Conservation (phyloP, 64 coral and sea anemone species). For the Montipora sp. region DNA sequence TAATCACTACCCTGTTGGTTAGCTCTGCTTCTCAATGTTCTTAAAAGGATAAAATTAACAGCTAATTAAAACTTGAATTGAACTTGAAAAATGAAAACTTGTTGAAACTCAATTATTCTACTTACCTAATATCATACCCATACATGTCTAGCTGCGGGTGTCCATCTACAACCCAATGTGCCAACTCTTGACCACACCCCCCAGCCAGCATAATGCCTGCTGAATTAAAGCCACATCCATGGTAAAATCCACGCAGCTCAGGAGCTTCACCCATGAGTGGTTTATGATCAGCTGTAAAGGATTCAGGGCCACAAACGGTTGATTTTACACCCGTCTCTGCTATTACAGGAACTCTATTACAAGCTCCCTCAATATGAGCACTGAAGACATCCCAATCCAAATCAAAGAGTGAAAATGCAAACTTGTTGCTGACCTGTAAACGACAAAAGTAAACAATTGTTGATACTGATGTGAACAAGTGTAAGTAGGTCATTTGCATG, state of each 20-base stretch:
- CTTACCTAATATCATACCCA: slow-evolving; percentile 93
- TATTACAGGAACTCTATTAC: slow-evolving; percentile 89
- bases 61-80: too few relatives aligned
- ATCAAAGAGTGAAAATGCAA: slow-evolving; percentile 97
- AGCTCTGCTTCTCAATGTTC: too few relatives aligned
- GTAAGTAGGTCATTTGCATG: too few relatives aligned
- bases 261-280: slow-evolving; percentile 93
- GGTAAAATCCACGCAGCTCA: slow-evolving; percentile 91
- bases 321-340: slow-evolving; percentile 96
- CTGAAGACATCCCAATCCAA: slow-evolving; percentile 98
- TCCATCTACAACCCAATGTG: slow-evolving; percentile 91
- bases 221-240: slow-evolving; percentile 98
- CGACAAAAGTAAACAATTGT: not conserved
- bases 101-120: too few relatives aligned
- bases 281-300: slow-evolving; percentile 97
- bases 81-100: too few relatives aligned
- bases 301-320: slow-evolving; percentile 98
- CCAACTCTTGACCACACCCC: slow-evolving; percentile 93
- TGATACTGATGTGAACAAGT: too few relatives aligned
- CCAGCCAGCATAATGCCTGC: slow-evolving; percentile 97
- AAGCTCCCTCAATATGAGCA: slow-evolving; percentile 94
- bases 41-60: too few relatives aligned
- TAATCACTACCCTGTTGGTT: too few relatives aligned
- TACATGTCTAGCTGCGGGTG: slow-evolving; percentile 86
- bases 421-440: slow-evolving; percentile 93